These are phyloP conservation scores for Osmoderma eremita DNA, from an alignment of 2,888 invertebrate genomes.

Conservation along the genomic window DNA sequence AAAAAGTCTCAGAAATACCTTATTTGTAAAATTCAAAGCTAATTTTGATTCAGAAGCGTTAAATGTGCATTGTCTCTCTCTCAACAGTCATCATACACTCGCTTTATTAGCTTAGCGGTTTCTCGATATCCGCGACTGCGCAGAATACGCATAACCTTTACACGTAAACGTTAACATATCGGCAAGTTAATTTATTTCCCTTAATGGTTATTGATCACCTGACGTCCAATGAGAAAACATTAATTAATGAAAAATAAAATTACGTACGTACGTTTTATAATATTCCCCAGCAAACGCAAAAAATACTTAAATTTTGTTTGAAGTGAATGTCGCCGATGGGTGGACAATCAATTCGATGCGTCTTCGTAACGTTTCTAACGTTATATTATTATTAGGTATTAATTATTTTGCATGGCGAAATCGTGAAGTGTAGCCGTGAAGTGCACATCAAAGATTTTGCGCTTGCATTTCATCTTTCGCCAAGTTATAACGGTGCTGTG, in stretches of 20 bases:
- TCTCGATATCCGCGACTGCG: too few relatives aligned
- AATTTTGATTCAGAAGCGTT: too few relatives aligned
- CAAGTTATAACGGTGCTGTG: too few relatives aligned
- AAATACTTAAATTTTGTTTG: too few relatives aligned
- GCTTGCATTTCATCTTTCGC: conserved; percentile 26
- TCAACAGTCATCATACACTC: too few relatives aligned
- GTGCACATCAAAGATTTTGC: conserved; percentile 22
- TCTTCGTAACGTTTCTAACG: conserved; percentile 12
- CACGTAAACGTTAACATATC: too few relatives aligned
- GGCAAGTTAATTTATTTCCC: conserved; percentile 6
- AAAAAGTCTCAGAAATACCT: too few relatives aligned
- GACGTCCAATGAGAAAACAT: conserved; percentile 13
- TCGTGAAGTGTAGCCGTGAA: conserved; percentile 10
- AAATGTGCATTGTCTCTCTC: too few relatives aligned
- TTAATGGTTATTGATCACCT: conserved; percentile 9
- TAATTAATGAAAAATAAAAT: conserved; percentile 32
- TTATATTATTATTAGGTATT: conserved; percentile 27
- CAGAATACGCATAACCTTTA: too few relatives aligned
- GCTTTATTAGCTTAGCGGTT: too few relatives aligned
- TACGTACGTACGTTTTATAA: conserved; percentile 12
- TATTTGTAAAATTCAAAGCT: too few relatives aligned
- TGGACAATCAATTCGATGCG: conserved; percentile 11
- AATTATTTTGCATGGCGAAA: conserved; percentile 16
- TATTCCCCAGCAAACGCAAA: conserved; percentile 1
- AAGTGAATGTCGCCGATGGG: too few relatives aligned